Evolutionary conservation across 2,888 invertebrate genomes (phyloP), one percentile per base, ranked within the genome.

Genomic region (Brachylomia viminalis): DNA sequence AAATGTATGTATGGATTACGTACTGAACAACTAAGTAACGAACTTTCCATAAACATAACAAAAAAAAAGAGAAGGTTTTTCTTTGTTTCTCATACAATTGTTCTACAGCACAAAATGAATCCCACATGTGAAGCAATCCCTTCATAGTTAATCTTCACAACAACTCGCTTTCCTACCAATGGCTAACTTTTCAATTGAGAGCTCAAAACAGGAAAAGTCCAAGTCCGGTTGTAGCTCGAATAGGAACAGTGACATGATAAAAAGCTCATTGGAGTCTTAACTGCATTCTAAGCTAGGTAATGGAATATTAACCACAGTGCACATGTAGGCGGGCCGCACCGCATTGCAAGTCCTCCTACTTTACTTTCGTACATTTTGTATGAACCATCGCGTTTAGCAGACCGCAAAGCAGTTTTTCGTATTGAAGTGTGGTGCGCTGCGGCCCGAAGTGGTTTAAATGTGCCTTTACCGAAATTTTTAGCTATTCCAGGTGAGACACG

Each of bases 161-260:
- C 38, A 68, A 8, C n/a, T 70, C 10, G 20, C 20, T 6, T 56
- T 38, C 20, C 33, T 30, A 13, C 45, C 7, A 30, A 45, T 23
- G 20, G 10, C 49, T 38, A 70, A 70, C 49, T 70, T 71, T 23
- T 70, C 20, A 49, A 70, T 27, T 1, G 71, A 49, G 27, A 47
- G 20, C 47, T 38, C 15, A 27, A 23, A 27, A 38, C 38, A 38
- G 27, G 11, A 66, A 45, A 38, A 67, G 2, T 70, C 27, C 15
- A 38, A 27, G 6, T 27, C 47, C 27, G 8, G 17, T 17, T 23
- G 47, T 20, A 69, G 15, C 20, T 69, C 3, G 15, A 38, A 38
- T 10, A 27, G 17, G 17, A 64, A 64, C 10, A 42, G n/a, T n/a
- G 13, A 38, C 20, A 33, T 17, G n/a, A 45, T 6, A 47, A 45